phyloP scores from a whole-genome alignment of 2,113 vertebrate genomes.

The Ailuropoda melanoleuca region DNA sequence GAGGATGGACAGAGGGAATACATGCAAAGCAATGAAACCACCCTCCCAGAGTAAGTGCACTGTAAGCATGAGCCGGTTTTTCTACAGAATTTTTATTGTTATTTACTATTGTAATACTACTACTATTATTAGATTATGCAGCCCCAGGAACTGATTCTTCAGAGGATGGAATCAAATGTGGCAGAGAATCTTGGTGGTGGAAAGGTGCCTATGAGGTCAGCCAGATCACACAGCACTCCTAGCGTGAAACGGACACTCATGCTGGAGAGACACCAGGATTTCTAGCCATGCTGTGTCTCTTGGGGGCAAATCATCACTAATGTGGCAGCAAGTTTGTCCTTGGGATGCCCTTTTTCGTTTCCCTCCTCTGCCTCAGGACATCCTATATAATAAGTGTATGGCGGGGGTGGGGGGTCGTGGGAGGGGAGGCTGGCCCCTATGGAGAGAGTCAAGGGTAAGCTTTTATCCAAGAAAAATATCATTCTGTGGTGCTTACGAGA shows the following conservation, averaged over 20 bases:
- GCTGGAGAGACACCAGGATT: background rate
- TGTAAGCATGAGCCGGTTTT: background rate
- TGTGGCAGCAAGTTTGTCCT: background rate
- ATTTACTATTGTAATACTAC: background rate
- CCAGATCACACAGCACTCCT: too few species aligned
- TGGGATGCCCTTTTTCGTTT: background rate
- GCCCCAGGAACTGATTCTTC: background rate
- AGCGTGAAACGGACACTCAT: fast-evolving
- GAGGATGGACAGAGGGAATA: background rate
- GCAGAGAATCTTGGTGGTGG: background rate
- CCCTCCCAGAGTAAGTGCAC: background rate
- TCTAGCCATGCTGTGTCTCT: background rate
- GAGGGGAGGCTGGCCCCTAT: fast-evolving
- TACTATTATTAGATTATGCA: background rate
- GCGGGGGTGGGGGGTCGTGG: background rate
- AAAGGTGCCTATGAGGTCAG: background rate
- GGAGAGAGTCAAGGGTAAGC: background rate
- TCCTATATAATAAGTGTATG: background rate
- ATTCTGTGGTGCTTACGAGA: background rate
- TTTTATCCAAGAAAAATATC: background rate
- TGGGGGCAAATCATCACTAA: background rate
- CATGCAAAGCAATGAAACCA: background rate
- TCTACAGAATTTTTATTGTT: background rate
- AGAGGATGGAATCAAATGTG: background rate
- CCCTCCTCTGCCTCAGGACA: background rate